Evolutionary conservation across 2,113 vertebrate species (phyloP).

Genomic region (Rhegmatorhina hoffmannsi): DNA sequence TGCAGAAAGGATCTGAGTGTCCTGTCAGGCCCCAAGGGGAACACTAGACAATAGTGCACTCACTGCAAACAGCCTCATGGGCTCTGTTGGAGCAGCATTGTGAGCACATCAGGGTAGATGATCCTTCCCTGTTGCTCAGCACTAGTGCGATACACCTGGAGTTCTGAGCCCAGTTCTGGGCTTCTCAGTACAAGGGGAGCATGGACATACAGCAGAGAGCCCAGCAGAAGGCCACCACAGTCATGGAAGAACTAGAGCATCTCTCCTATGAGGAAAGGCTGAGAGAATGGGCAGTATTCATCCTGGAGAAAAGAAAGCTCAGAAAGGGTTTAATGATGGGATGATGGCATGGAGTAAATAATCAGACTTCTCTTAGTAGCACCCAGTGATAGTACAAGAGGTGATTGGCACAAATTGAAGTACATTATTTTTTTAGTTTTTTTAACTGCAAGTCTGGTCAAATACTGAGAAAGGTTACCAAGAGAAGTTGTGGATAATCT

Average conservation of each 20-base stretch:
- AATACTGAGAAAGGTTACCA: not conserved
- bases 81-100: not conserved
- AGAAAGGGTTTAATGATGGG: not conserved
- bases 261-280: not conserved
- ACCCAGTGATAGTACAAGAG: not conserved
- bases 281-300: not conserved
- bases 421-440: not conserved
- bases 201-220: not conserved
- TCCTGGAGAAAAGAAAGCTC: not conserved
- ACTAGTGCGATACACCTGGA: not conserved
- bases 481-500: not conserved
- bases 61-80: not conserved
- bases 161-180: not conserved
- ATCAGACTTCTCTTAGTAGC: not conserved
- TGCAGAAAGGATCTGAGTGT: not conserved
- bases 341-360: not conserved
- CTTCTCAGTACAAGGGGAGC: not conserved
- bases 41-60: not conserved
- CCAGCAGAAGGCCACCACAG: not conserved
- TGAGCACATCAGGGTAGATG: rapidly evolving
- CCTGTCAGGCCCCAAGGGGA: not conserved
- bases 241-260: not conserved
- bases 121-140: not conserved
- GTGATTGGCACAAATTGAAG: not conserved
- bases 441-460: not conserved